Conservation (phyloP, 1,140 invertebrate genomes). For the Drosophila biarmipes region DNA sequence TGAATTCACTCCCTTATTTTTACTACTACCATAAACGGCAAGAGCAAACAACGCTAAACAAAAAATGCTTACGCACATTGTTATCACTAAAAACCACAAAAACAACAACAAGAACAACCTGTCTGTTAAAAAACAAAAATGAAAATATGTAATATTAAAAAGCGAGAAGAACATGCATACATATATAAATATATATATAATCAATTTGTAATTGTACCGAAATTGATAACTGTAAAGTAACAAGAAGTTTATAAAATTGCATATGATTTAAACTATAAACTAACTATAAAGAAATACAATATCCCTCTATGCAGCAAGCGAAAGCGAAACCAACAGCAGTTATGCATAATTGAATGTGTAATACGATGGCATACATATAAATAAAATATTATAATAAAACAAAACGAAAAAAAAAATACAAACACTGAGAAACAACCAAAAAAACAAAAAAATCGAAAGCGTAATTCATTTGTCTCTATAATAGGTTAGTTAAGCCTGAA, state of each 20-base stretch:
- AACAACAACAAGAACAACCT: slow-evolving; percentile 40
- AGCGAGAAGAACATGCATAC: slow-evolving; percentile 41
- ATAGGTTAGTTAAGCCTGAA: slow-evolving; percentile 53
- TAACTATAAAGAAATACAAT: slow-evolving; percentile 74
- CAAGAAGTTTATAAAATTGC: slow-evolving; percentile 69
- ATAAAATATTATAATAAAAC: slow-evolving; percentile 55
- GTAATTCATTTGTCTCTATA: slow-evolving; percentile 42
- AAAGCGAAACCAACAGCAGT: slow-evolving; percentile 53
- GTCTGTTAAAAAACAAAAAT: slow-evolving; percentile 47
- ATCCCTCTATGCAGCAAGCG: slow-evolving; percentile 62
- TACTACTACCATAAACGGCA: slow-evolving; percentile 18
- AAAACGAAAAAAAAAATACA: slow-evolving; percentile 49
- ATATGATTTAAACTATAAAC: slow-evolving; percentile 73
- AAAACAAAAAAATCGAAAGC: slow-evolving; percentile 36
- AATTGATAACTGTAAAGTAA: slow-evolving; percentile 78
- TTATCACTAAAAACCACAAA: slow-evolving; percentile 41
- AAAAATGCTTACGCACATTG: slow-evolving; percentile 51
- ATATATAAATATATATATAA: slow-evolving; percentile 51
- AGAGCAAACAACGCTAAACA: slow-evolving; percentile 30
- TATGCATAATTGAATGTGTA: slow-evolving; percentile 63
- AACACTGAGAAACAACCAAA: slow-evolving; percentile 62
- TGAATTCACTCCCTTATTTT: slow-evolving; percentile 26
- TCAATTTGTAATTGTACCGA: slow-evolving; percentile 72
- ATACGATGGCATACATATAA: slow-evolving; percentile 66
- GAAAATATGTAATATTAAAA: slow-evolving; percentile 56